A percentile compares a stretch with the other conserved stretches of the same genome.
phyloP scores from a whole-genome alignment of 1,140 invertebrate genomes.

The Meloidogyne floridensis region DNA sequence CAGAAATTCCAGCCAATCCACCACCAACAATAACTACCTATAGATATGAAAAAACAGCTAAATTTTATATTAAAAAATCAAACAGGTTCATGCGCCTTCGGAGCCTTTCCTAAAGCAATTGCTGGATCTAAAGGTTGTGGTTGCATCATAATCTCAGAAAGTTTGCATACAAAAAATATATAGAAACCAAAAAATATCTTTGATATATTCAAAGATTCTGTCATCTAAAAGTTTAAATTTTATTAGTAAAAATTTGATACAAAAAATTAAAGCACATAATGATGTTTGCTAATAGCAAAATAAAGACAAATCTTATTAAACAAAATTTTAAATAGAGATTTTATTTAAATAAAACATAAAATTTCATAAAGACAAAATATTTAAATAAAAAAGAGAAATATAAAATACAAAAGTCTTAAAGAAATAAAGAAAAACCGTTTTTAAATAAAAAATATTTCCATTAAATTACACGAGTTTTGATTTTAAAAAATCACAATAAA shows the following conservation, averaged over 20 bases:
- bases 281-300: not conserved
- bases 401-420: not conserved
- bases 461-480: not conserved
- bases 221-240: not conserved
- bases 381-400: not conserved
- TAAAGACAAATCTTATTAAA: not conserved
- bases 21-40: slow-evolving; percentile 65
- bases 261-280: not conserved
- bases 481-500: slow-evolving; percentile 6
- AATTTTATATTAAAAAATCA: not conserved
- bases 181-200: not conserved
- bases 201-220: not conserved
- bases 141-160: not conserved
- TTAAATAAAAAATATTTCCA: not conserved
- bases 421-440: not conserved
- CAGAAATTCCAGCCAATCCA: slow-evolving; percentile 56
- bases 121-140: slow-evolving; percentile 24
- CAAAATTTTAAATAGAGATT: not conserved
- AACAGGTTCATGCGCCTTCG: slow-evolving; percentile 33
- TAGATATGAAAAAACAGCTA: slow-evolving; percentile 22
- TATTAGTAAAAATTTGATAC: not conserved
- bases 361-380: not conserved
- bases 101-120: slow-evolving; percentile 24
- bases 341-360: not conserved
- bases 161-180: not conserved